Conservation (phyloP, 2,888 invertebrate genomes). For the Drosophila greeni region DNA sequence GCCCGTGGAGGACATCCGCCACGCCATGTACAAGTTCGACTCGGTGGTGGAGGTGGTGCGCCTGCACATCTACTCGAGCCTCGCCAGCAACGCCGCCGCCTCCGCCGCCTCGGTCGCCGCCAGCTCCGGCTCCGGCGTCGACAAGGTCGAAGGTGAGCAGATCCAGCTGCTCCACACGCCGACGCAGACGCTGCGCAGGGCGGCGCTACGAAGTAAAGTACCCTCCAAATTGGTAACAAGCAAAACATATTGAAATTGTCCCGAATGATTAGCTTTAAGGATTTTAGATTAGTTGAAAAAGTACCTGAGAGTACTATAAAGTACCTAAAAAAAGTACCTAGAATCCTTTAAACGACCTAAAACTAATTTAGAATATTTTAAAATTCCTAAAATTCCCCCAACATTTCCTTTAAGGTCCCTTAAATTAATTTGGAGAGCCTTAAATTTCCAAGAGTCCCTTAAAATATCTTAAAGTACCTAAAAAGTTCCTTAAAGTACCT, state of each 20-base stretch:
- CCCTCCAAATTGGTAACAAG: slow-evolving; percentile 44
- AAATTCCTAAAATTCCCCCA: not conserved
- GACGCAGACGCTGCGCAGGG: slow-evolving; percentile 62
- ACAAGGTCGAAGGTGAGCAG: slow-evolving; percentile 75
- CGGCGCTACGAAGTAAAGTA: slow-evolving; percentile 64
- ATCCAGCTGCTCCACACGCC: slow-evolving; percentile 46
- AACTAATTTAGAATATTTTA: not conserved
- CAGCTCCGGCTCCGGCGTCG: slow-evolving; percentile 59
- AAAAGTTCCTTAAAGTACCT: not conserved
- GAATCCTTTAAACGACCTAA: not conserved
- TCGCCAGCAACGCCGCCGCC: slow-evolving; percentile 35
- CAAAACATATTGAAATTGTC: slow-evolving; percentile 15
- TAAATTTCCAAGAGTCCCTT: no score
- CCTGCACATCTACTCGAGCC: slow-evolving; percentile 79
- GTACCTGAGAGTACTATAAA: not conserved
- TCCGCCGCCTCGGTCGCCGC: slow-evolving; percentile 60
- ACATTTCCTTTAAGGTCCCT: no score
- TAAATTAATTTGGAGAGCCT: no score
- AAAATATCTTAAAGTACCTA: no score
- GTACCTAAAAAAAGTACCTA: no score
- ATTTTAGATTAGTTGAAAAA: not conserved
- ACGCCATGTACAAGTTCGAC: slow-evolving; percentile 87
- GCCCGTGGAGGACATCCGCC: slow-evolving; percentile 90
- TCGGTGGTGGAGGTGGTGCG: slow-evolving; percentile 90
- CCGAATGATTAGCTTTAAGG: not conserved